These are phyloP conservation scores for Drosophila parabipectinata DNA, from an alignment of 1,140 invertebrate genomes.

Conservation along the genomic window DNA sequence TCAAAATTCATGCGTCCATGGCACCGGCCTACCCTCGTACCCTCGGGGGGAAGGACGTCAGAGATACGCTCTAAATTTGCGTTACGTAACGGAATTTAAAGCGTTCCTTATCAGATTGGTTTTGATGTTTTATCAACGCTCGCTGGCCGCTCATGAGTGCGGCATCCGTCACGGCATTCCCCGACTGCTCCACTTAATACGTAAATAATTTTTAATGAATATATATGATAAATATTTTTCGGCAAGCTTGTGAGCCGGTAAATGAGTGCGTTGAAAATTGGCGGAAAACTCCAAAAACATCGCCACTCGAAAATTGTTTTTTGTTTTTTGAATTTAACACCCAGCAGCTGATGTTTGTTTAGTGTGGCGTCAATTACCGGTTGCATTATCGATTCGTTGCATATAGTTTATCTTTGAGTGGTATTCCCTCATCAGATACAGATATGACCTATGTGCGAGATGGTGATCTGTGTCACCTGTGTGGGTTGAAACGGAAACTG, in stretches of 20 bases:
- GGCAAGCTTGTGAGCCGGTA: constrained; percentile 41
- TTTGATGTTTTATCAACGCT: constrained; percentile 79
- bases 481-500: too few species aligned
- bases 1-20: constrained; percentile 63
- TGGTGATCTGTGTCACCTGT: too few species aligned
- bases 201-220: constrained; percentile 81
- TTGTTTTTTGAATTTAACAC: constrained; percentile 12
- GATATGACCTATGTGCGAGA: too few species aligned
- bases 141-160: constrained; percentile 21
- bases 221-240: constrained; percentile 71
- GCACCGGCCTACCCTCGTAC: constrained; percentile 20
- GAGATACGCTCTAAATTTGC: constrained; percentile 78
- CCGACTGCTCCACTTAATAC: constrained; percentile 60
- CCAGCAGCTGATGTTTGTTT: constrained; percentile 13
- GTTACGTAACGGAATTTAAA: constrained; percentile 83
- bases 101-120: constrained; percentile 82
- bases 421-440: background rate
- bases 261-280: constrained; percentile 70
- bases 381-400: constrained; percentile 5
- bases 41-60: constrained; percentile 8
- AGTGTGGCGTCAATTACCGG: constrained; percentile 14
- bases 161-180: constrained; percentile 3
- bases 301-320: constrained; percentile 59
- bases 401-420: background rate
- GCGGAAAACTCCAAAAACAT: constrained; percentile 66